These are phyloP conservation scores for Drosophila dives DNA, from an alignment of 2,888 invertebrate species.

Conservation along the genomic window DNA sequence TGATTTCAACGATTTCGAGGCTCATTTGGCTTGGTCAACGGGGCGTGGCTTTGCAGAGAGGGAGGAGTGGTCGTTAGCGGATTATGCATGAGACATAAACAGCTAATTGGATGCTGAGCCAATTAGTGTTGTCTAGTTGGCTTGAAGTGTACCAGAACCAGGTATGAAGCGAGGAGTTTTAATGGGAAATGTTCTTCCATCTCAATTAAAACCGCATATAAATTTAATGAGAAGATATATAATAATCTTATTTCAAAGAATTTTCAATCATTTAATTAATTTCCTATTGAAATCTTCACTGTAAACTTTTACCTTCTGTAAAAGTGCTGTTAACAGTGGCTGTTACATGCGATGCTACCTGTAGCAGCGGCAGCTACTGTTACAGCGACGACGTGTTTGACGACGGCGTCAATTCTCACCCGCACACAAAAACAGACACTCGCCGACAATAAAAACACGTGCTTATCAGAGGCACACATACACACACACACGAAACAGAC, in stretches of 20 bases:
- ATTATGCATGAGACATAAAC: constrained; percentile 31
- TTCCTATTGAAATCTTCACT: background rate
- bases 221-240: background rate
- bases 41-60: constrained; percentile 52
- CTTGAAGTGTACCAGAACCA: background rate
- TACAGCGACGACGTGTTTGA: constrained; percentile 9
- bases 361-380: constrained; percentile 22
- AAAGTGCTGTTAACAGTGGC: constrained; percentile 15
- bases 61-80: background rate
- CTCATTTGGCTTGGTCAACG: constrained; percentile 65
- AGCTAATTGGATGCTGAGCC: constrained; percentile 58
- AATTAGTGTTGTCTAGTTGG: constrained; percentile 46
- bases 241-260: background rate
- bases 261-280: background rate
- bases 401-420: constrained; percentile 51
- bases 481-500: constrained; percentile 26
- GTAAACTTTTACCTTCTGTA: background rate
- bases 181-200: background rate
- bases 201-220: background rate
- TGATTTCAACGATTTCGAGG: constrained; percentile 66
- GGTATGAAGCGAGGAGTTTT: background rate
- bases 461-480: constrained; percentile 63
- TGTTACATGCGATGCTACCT: constrained; percentile 35
- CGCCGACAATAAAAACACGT: constrained; percentile 67
- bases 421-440: constrained; percentile 45